Evolutionary conservation across 2,113 vertebrate species (phyloP).

Genomic region (Ardeotis arabs): DNA sequence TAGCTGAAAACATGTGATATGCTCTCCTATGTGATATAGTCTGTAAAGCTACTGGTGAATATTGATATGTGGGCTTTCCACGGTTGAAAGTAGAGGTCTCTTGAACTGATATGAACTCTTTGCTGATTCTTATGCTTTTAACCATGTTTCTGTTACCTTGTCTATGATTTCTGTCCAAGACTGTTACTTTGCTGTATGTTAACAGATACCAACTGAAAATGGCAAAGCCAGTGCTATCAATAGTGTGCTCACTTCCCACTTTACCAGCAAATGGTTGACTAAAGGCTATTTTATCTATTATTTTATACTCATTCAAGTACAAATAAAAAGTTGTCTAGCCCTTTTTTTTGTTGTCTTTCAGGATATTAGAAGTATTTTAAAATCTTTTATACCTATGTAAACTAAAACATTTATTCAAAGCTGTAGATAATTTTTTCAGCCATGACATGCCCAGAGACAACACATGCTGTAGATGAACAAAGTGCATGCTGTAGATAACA

Average conservation of each 20-base stretch:
- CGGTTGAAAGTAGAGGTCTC: not conserved
- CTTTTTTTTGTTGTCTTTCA: not conserved
- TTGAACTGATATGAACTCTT: not conserved
- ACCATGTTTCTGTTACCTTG: not conserved
- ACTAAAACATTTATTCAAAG: not conserved
- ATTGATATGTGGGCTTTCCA: not conserved
- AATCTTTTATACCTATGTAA: not conserved
- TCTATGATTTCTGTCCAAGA: not conserved
- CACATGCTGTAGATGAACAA: not conserved
- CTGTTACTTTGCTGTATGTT: not conserved
- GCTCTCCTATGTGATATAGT: not conserved
- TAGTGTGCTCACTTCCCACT: not conserved
- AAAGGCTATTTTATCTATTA: not conserved
- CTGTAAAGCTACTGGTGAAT: not conserved
- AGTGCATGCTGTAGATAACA: not conserved
- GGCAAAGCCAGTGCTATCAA: not conserved
- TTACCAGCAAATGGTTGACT: not conserved
- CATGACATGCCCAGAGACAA: not conserved
- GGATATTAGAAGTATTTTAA: not conserved
- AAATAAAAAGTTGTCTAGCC: not conserved
- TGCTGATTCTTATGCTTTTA: not conserved
- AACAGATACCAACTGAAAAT: not conserved
- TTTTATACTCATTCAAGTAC: not conserved
- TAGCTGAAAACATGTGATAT: not conserved
- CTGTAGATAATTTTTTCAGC: not conserved